phyloP scores from a whole-genome alignment of 2,797 vertebrate genomes.

The Silurus lanzhouensis region DNA sequence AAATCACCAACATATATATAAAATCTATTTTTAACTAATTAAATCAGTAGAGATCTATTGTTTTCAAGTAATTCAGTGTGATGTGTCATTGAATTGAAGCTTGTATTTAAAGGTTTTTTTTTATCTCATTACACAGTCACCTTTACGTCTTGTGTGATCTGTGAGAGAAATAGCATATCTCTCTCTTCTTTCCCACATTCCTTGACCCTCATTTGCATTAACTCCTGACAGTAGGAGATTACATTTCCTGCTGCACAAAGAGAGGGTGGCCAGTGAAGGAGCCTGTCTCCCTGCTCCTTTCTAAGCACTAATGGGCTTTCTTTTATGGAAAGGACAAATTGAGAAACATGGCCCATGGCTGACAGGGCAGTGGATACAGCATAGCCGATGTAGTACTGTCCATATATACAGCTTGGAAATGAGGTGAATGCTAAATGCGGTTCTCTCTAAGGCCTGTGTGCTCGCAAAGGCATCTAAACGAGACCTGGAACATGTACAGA shows the following conservation, averaged over 20 bases:
- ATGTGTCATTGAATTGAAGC: slow-evolving; percentile 33
- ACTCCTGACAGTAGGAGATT: slow-evolving; percentile 59
- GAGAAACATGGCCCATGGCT: slow-evolving; percentile 76
- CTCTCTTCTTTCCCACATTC: slow-evolving; percentile 58
- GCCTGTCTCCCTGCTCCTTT: slow-evolving; percentile 43
- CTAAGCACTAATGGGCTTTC: slow-evolving; percentile 69
- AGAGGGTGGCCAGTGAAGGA: slow-evolving; percentile 39
- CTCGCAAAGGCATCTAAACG: slow-evolving; percentile 45
- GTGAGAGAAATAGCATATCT: slow-evolving; percentile 69
- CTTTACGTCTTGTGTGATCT: slow-evolving; percentile 67
- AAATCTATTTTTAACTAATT: slow-evolving; percentile 12
- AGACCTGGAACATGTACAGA: slow-evolving; percentile 28
- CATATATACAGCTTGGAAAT: slow-evolving; percentile 21
- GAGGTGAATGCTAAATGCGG: slow-evolving; percentile 63
- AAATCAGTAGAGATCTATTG: slow-evolving; percentile 31
- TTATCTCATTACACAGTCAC: slow-evolving; percentile 60
- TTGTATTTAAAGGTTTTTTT: slow-evolving; percentile 38
- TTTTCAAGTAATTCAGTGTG: slow-evolving; percentile 23
- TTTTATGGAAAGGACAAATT: slow-evolving; percentile 74
- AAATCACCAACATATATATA: background rate
- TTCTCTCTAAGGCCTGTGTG: slow-evolving; percentile 60
- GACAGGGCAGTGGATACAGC: slow-evolving; percentile 61
- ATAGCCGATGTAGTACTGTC: slow-evolving; percentile 14
- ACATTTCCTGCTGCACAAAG: slow-evolving; percentile 56
- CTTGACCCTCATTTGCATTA: slow-evolving; percentile 69